Base-by-base conservation (phyloP, 2,888 invertebrate genomes). In the Lymantria dispar region DNA sequence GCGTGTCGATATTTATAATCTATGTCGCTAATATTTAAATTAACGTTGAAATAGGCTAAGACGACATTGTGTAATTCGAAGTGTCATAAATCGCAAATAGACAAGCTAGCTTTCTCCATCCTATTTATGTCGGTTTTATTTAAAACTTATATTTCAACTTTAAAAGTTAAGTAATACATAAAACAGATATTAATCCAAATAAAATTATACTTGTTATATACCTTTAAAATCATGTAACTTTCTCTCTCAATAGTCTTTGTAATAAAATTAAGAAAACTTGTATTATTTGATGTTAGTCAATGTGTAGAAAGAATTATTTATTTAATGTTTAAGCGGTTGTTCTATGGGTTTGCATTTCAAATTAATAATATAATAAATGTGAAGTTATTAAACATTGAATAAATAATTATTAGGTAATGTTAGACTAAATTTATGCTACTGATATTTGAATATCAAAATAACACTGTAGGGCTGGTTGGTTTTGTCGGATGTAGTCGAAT, bases 391-490 rank as follows among this genome's bases (percentile, higher is more conserved):
- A 60, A 55, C 49, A 50, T 61, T 50, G 48, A 41, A 30, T 49
- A 43, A 54, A 48, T 45, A 12, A 40, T 48, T 50, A 46, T 11
- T 56, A 54, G 48, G 48, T 55, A 40, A 53, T 60, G 57, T 56
- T 68, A 69, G 53, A 60, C 46, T 66, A 62, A 54, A 50, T 45
- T 31, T 50, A 60, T 45, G 60, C 65, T 56, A n/a, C n/a, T n/a
- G 52, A 55, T 64, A 62, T 65, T 57, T 49, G 56, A 61, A 59
- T 58, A 62, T 54, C 45, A 56, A 56, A 50, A 52, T 47, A 44
- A 55, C 56, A 56, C 46, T 52, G 51, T 53, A 55, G 56, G 57
- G 48, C 56, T 45, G 50, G 47, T 41, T 43, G 49, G 48, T 50
- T 30, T 47, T 43, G 50, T 57, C 42, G 7, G 56, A 53, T 48